Evolutionary conservation across 2,113 vertebrate species (phyloP).

Genomic region (Synchiropus splendidus): DNA sequence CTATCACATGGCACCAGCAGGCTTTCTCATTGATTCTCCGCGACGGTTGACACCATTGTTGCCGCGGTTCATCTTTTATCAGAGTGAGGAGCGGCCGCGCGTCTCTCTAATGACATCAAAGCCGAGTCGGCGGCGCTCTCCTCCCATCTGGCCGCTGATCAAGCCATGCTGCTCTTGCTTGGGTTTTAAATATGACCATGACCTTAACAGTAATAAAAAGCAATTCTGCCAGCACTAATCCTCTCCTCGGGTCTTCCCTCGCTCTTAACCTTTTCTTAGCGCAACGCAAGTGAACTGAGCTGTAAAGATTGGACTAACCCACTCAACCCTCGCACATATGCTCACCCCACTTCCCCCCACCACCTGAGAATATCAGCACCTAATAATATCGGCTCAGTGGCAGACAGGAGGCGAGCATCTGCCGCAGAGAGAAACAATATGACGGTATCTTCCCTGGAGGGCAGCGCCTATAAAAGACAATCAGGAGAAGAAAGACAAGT

Average conservation of each 20-base stretch:
- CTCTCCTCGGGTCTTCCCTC: slow-evolving; percentile 39
- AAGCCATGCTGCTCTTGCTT: slow-evolving; percentile 26
- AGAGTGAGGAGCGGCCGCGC: slow-evolving; percentile 27
- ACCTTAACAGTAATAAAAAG: slow-evolving; percentile 64
- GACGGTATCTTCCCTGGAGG: slow-evolving; percentile 42
- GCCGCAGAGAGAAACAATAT: slow-evolving; percentile 51
- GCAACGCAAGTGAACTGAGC: slow-evolving; percentile 36
- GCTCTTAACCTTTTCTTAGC: slow-evolving; percentile 55
- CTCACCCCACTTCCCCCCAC: background rate
- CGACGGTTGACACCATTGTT: slow-evolving; percentile 29
- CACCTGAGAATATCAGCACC: slow-evolving; percentile 22
- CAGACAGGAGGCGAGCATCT: slow-evolving; percentile 57
- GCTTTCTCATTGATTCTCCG: slow-evolving; percentile 25
- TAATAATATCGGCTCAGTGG: slow-evolving; percentile 54
- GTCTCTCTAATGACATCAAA: slow-evolving; percentile 51
- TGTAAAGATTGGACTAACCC: slow-evolving; percentile 3
- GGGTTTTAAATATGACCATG: slow-evolving; percentile 58
- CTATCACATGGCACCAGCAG: slow-evolving; percentile 47
- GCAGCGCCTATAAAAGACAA: slow-evolving; percentile 52
- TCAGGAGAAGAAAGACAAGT: slow-evolving; percentile 27
- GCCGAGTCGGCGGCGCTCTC: too few relatives aligned
- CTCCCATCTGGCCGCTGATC: slow-evolving; percentile 36
- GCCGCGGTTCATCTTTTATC: slow-evolving; percentile 13
- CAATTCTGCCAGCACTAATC: slow-evolving; percentile 56
- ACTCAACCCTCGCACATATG: background rate